Percentiles rank a stretch among this genome's conserved stretches.
These are phyloP conservation scores for Megathymus violae DNA, from an alignment of 1,140 invertebrate genomes.

Conservation along the genomic window DNA sequence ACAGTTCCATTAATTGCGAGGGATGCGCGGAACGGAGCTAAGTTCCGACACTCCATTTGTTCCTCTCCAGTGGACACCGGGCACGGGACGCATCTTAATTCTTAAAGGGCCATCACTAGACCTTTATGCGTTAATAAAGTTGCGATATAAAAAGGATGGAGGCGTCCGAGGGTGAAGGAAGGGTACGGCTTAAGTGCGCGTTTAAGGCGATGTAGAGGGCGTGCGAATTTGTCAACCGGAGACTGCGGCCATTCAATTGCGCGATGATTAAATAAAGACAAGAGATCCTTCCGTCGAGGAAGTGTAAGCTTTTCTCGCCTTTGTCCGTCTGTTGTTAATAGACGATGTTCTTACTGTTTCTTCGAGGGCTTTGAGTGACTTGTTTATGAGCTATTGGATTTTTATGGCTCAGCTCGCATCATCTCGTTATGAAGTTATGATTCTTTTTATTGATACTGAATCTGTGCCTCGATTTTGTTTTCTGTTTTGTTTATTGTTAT, in stretches of 20 bases:
- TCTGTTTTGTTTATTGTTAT: conserved; percentile 30
- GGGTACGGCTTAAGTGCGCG: conserved; percentile 79
- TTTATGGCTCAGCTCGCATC: conserved; percentile 36
- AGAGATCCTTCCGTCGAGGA: conserved; percentile 45
- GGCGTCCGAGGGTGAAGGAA: conserved; percentile 79
- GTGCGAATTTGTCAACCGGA: conserved; percentile 80
- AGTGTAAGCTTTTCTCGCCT: conserved; percentile 37
- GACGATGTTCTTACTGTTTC: conserved; percentile 32
- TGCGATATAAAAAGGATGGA: conserved; percentile 82
- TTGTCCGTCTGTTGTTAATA: conserved; percentile 43
- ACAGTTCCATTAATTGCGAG: conserved; percentile 66
- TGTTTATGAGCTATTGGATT: conserved; percentile 39
- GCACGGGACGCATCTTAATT: conserved; percentile 79
- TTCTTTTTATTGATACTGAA: conserved; percentile 43
- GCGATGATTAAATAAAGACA: conserved; percentile 77
- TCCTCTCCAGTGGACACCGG: conserved; percentile 63
- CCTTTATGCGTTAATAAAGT: conserved; percentile 84
- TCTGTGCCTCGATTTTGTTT: conserved; percentile 31
- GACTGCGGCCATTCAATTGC: conserved; percentile 67
- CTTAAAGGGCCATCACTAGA: conserved; percentile 81
- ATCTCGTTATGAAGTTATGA: conserved; percentile 39
- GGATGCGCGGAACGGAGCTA: conserved; percentile 53
- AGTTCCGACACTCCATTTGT: conserved; percentile 77
- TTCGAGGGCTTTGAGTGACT: conserved; percentile 28
- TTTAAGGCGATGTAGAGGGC: conserved; percentile 78